phyloP scores from a whole-genome alignment of 2,113 vertebrate genomes.

The Planiliza haematocheilus region DNA sequence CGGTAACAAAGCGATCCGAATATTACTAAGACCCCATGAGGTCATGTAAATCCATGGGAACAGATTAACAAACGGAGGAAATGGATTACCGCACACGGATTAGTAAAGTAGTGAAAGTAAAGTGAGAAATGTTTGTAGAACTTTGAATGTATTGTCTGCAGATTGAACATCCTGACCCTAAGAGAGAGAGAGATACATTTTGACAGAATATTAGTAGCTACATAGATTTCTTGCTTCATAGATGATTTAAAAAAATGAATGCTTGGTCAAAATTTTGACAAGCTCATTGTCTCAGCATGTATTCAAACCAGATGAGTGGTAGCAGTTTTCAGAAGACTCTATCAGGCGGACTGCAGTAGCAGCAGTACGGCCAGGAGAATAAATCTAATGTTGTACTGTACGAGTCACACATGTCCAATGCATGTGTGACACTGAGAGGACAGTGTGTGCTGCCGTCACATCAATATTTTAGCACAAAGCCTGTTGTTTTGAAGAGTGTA shows the following conservation, averaged over 20 bases:
- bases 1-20: background rate
- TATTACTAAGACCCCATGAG: background rate
- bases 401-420: constrained; percentile 19
- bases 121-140: too few species aligned
- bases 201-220: background rate
- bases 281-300: background rate
- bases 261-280: background rate
- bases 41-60: background rate
- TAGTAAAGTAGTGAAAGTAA: too few species aligned
- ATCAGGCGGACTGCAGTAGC: background rate
- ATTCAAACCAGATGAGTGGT: background rate
- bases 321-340: background rate
- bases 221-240: background rate
- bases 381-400: constrained; percentile 21
- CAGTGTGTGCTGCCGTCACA: constrained; percentile 29
- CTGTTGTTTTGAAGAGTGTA: constrained; percentile 44
- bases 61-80: background rate
- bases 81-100: background rate
- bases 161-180: too few species aligned
- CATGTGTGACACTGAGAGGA: constrained; percentile 38
- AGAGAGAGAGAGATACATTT: background rate
- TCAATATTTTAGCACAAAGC: constrained; percentile 60
- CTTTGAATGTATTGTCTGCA: too few species aligned
- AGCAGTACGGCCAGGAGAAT: background rate
- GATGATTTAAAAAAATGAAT: background rate